These are phyloP conservation scores for Magallana nippona DNA, from an alignment of 2,888 invertebrate genomes.

Conservation along the genomic window DNA sequence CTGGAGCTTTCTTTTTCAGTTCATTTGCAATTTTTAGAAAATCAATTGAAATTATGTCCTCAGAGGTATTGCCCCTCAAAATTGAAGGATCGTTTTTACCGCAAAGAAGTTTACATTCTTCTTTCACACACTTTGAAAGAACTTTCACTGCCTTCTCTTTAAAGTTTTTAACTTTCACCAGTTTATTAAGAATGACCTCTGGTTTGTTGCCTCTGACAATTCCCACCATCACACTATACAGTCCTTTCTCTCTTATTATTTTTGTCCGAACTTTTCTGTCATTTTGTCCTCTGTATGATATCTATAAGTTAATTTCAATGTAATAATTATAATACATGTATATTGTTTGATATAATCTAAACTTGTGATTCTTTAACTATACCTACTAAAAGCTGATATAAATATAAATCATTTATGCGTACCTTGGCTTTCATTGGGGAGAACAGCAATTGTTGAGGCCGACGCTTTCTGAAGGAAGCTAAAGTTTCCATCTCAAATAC, in stretches of 20 bases:
- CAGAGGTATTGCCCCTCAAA: background rate
- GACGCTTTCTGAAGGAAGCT: no score
- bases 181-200: slow-evolving; percentile 2
- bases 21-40: background rate
- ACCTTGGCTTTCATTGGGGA: background rate
- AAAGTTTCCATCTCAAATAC: no score
- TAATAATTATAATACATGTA: background rate
- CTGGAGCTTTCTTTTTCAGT: background rate
- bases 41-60: background rate
- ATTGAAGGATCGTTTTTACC: background rate
- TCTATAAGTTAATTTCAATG: background rate
- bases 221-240: background rate
- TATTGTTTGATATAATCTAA: background rate
- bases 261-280: background rate
- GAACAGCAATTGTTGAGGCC: no score
- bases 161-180: background rate
- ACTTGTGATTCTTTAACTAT: background rate
- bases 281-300: slow-evolving; percentile 5
- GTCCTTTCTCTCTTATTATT: background rate
- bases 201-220: slow-evolving; percentile 1
- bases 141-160: background rate
- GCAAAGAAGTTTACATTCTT: slow-evolving; percentile 8
- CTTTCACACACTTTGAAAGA: background rate
- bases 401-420: background rate
- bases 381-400: background rate